Conservation (phyloP, 2,113 vertebrate genomes). For the Anser brachyrhynchus region DNA sequence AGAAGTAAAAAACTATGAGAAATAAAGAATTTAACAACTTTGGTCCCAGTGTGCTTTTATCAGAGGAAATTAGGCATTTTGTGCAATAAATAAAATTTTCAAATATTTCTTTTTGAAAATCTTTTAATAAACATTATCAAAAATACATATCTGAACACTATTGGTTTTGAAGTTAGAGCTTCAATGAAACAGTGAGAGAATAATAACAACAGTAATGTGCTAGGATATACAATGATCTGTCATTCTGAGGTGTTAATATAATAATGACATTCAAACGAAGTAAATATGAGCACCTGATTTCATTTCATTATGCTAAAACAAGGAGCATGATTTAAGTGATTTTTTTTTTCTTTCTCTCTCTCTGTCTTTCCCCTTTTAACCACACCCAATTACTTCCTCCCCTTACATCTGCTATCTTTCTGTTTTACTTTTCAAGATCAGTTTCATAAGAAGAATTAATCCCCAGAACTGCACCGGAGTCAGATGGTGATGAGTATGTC, state of each 20-base stretch:
- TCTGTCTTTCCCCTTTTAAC: neutral
- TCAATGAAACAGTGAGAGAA: neutral
- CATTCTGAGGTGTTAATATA: neutral
- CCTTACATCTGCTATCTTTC: rapidly evolving
- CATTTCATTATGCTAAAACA: neutral
- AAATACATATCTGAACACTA: neutral
- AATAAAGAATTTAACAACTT: neutral
- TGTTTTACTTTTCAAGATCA: neutral
- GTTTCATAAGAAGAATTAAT: neutral
- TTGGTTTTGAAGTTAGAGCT: rapidly evolving
- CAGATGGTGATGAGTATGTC: neutral
- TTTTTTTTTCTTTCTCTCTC: neutral
- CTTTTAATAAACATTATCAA: neutral
- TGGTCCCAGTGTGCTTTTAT: neutral
- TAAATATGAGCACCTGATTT: neutral
- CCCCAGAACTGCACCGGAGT: neutral
- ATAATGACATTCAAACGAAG: neutral
- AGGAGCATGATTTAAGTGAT: neutral
- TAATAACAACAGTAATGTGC: neutral
- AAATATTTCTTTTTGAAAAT: neutral
- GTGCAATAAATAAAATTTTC: neutral
- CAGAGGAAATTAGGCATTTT: neutral
- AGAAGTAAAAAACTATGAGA: neutral
- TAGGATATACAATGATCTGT: neutral
- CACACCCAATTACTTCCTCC: neutral